These are phyloP conservation scores for Percopsis transmontana DNA, from an alignment of 2,113 vertebrate genomes.

Conservation along the genomic window DNA sequence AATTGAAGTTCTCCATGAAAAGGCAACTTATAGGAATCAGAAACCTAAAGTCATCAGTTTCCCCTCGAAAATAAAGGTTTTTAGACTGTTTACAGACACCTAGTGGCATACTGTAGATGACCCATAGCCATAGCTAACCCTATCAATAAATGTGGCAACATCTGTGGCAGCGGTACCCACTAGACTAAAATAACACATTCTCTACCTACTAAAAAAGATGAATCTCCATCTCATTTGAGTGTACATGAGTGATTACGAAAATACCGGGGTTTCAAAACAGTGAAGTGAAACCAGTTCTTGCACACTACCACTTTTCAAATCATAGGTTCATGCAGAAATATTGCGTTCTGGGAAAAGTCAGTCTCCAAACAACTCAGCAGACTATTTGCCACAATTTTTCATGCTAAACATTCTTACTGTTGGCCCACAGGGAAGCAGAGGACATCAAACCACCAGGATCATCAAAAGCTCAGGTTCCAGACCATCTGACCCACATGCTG, in stretches of 20 bases:
- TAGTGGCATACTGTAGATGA: too few species aligned
- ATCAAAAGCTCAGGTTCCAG: constrained; percentile 59
- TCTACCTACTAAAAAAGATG: not conserved
- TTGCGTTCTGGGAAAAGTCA: not conserved
- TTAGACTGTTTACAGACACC: not conserved
- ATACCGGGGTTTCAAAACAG: too few species aligned
- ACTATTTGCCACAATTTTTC: too few species aligned
- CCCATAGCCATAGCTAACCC: too few species aligned
- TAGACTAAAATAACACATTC: not conserved
- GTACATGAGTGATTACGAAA: too few species aligned
- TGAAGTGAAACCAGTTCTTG: too few species aligned
- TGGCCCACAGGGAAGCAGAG: constrained; percentile 67
- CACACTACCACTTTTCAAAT: too few species aligned
- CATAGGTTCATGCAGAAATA: not conserved
- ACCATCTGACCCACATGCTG: constrained; percentile 47
- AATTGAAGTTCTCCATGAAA: not conserved
- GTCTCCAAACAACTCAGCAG: too few species aligned
- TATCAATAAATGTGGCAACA: too few species aligned
- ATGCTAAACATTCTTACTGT: not conserved
- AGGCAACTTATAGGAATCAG: not conserved
- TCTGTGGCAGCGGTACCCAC: not conserved
- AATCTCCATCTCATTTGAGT: too few species aligned
- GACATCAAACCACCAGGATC: constrained; percentile 38
- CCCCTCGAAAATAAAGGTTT: not conserved
- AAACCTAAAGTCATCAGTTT: not conserved